Percentiles rank a stretch among this genome's conserved stretches.
phyloP scores from a whole-genome alignment of 2,797 vertebrate species.

The Anguilla obscura region DNA sequence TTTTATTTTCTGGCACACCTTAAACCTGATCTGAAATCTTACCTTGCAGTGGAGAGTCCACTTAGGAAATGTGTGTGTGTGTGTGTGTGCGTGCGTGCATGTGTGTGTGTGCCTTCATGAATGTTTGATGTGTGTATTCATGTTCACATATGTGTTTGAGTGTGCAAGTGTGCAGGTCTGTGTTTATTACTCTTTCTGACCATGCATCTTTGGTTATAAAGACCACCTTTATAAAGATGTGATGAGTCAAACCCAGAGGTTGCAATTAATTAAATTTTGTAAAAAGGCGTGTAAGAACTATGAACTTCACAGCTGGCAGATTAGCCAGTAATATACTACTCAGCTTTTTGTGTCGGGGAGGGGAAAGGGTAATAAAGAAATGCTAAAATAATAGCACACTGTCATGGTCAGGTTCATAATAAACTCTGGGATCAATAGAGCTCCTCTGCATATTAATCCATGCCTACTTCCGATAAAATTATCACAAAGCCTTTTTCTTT shows the following conservation, averaged over 20 bases:
- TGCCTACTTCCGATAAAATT: conserved; percentile 39
- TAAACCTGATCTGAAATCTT: conserved; percentile 2
- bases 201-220: conserved; percentile 34
- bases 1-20: neutral
- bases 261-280: conserved; percentile 45
- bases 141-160: neutral
- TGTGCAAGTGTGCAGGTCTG: neutral
- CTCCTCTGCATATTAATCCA: conserved; percentile 26
- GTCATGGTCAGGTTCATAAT: conserved; percentile 18
- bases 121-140: neutral
- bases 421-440: conserved; percentile 26
- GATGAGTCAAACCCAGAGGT: conserved; percentile 27
- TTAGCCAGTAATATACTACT: conserved; percentile 29
- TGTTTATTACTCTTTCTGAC: conserved; percentile 30
- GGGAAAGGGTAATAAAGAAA: conserved; percentile 24
- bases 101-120: neutral
- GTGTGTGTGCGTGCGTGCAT: neutral
- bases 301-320: conserved; percentile 44
- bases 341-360: conserved; percentile 24
- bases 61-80: neutral
- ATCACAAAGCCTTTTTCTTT: conserved; percentile 18
- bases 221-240: conserved; percentile 24
- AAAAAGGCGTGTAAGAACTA: conserved; percentile 38
- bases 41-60: neutral
- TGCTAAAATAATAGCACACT: conserved; percentile 29